Evolutionary conservation across 2,888 invertebrate species (phyloP), one percentile per base, ranked within the genome.

Genomic region (Agrotis clavis): DNA sequence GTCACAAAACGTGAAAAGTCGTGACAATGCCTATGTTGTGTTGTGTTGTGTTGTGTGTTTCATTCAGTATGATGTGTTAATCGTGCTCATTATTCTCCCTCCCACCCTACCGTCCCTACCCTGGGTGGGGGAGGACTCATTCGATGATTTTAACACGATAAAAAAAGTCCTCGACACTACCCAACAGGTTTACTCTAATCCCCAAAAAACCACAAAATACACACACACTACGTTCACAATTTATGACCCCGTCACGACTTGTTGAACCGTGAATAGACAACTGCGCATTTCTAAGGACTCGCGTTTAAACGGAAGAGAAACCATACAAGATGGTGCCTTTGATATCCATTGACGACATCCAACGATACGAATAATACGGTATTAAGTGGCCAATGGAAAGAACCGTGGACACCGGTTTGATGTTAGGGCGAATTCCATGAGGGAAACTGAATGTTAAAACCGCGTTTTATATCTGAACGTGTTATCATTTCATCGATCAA

Each of bases 221-320:
- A 56, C 41, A 21, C 16, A 56, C 41, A 19, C 54, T 19, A 54
- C n/a, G 72, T 57, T 67, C 61, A 65, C 69, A 59, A 60, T 47
- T 63, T 19, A 25, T 59, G 41, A 62, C 54, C 61, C 67, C 51
- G 41, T 3, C 50, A 41, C 51, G 56, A 76, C 64, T 71, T 80
- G 82, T 35, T 86, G 86, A 86, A 77, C 86, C 82, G 75, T 83
- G 59, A 16, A n/a, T 47, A 57, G 56, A 71, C 64, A 71, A 86
- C 71, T 71, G 66, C 6, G 82, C 84, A 84, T 54, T 85, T 82
- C 57, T 85, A 86, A 0, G 85, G 86, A 62, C 51, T 84, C 84
- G 14, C 69, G 54, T 70, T 77, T 75, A 79, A 74, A 74, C 71
- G 80, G 61, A 70, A 61, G 48, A 47, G 85, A 86, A 85, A 60